These are phyloP conservation scores for Antheraea mylitta DNA, from an alignment of 1,140 invertebrate genomes.

Conservation along the genomic window DNA sequence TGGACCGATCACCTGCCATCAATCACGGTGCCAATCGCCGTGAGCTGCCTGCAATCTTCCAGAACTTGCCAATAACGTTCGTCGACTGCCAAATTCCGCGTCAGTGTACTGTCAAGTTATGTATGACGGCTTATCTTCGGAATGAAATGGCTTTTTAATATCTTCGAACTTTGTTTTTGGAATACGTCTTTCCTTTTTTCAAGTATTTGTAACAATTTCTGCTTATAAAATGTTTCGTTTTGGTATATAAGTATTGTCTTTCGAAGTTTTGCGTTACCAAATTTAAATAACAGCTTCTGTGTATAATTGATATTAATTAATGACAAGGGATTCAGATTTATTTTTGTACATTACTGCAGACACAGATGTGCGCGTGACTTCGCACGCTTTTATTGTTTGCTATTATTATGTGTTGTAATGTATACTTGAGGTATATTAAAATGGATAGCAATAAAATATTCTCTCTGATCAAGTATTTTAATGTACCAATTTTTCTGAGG, in stretches of 20 bases:
- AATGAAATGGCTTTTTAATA: slow-evolving; percentile 3
- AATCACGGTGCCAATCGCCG: slow-evolving; percentile 30
- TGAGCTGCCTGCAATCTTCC: slow-evolving; percentile 18
- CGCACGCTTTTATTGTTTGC: too few species aligned
- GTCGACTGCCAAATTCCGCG: slow-evolving; percentile 8
- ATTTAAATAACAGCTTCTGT: not conserved
- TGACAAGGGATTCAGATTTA: too few species aligned
- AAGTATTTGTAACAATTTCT: not conserved
- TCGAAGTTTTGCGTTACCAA: not conserved
- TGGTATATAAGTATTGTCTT: not conserved
- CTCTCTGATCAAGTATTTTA: too few species aligned
- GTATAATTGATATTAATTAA: not conserved
- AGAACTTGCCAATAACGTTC: slow-evolving; percentile 11
- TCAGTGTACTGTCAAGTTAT: slow-evolving; percentile 10
- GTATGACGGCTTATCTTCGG: slow-evolving; percentile 2
- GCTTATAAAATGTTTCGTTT: not conserved
- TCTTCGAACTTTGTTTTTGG: not conserved
- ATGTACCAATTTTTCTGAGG: too few species aligned
- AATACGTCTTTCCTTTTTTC: not conserved
- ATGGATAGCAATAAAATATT: too few species aligned
- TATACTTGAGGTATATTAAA: too few species aligned
- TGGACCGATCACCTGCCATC: slow-evolving; percentile 26
- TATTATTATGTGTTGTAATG: too few species aligned
- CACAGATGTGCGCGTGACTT: too few species aligned
- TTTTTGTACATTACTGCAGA: too few species aligned